Conservation (phyloP, 2,888 invertebrate species). For the Macaria notata region DNA sequence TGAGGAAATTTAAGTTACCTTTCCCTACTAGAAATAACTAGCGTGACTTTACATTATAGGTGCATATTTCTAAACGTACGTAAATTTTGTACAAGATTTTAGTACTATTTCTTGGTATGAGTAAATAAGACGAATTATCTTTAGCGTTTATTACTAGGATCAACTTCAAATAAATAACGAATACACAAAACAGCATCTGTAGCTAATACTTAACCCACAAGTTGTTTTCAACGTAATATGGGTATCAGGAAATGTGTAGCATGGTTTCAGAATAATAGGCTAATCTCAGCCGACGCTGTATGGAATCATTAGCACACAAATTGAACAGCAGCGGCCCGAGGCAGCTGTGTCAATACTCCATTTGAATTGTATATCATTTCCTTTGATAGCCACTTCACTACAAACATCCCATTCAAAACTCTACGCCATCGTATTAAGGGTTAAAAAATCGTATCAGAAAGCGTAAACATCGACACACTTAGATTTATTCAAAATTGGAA, state of each 20-base stretch:
- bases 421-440: slow-evolving; percentile 7
- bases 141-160: too few relatives aligned
- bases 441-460: not conserved
- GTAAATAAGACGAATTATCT: too few relatives aligned
- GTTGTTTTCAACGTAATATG: too few relatives aligned
- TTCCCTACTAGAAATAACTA: too few relatives aligned
- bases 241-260: slow-evolving; percentile 5
- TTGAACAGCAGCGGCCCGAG: slow-evolving; percentile 37
- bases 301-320: slow-evolving; percentile 44
- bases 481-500: slow-evolving; percentile 4
- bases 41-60: too few relatives aligned
- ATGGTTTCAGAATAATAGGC: slow-evolving; percentile 31
- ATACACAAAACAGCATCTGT: too few relatives aligned
- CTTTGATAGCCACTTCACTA: slow-evolving; percentile 17
- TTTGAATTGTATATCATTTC: slow-evolving; percentile 33
- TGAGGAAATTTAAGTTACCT: too few relatives aligned
- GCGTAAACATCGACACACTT: slow-evolving; percentile 8
- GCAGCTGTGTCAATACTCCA: slow-evolving; percentile 45
- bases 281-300: slow-evolving; percentile 30
- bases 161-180: too few relatives aligned
- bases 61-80: too few relatives aligned
- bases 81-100: too few relatives aligned
- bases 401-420: slow-evolving; percentile 8
- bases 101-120: too few relatives aligned
- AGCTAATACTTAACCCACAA: too few relatives aligned